Base-by-base conservation (phyloP, 2,888 invertebrate species). In the Phytoseiulus persimilis region DNA sequence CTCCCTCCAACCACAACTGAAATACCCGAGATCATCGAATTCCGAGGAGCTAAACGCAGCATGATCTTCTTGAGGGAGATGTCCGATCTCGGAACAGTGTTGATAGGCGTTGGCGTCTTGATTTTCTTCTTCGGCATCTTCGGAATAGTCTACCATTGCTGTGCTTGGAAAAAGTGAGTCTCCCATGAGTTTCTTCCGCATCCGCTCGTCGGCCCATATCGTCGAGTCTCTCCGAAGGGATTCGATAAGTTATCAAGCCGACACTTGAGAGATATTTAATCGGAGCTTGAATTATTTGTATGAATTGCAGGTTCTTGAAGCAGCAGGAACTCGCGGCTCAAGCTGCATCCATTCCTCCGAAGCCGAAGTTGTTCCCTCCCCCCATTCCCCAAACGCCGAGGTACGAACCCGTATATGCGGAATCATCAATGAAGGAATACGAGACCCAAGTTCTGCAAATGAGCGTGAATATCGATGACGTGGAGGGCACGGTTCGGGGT, bases 381-480 rank as follows among this genome's bases (percentile, higher is more conserved):
- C 87, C 87, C 28, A 45, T 87, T 23, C 87, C 87, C 28, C 87
- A 87, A 0, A 94, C 95, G 6, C 95, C 95, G 0, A 94, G 95
- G 39, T 96, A 96, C 92, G 95, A 96, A 92, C 95, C 95, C 0
- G 94, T 94, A 65, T 93, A 95, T 94, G 93, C 95, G 18, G 95
- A 95, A 92, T 96, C 96, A 39, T 92, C 96, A 92, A 94, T 97
- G 87, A 97, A 97, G 91, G 96, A 98, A 93, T 98, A 98, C 93
- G 98, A 98, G 93, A 98, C 97, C 0, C 98, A 98, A 94, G 96
- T 97, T 83, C 93, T 97, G 1, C 96, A 97, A 91, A 97, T 97
- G 97, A 96, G 96, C 91, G 97, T 97, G 1, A 95, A 95, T 0
- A 95, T 96, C 0, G 97, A 97, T 91, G 96, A 96, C 91, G 95